A percentile compares a stretch with the other conserved stretches of the same genome.
These are phyloP conservation scores for Papilio machaon DNA, from an alignment of 1,140 invertebrate species.

Conservation along the genomic window DNA sequence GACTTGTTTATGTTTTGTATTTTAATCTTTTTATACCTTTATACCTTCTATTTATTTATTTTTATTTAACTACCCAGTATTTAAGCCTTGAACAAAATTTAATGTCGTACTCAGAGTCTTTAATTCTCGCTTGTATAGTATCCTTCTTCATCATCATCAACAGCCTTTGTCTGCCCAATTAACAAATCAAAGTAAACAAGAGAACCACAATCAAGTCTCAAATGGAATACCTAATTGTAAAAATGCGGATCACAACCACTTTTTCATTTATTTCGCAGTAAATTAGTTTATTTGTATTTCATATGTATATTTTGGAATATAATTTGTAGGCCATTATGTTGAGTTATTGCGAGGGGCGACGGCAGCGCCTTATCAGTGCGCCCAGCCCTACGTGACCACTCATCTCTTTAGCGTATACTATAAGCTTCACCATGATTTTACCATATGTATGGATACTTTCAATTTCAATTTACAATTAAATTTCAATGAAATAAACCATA, in stretches of 20 bases:
- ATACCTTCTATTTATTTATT: neutral
- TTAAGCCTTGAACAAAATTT: neutral
- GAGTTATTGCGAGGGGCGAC: slow-evolving; percentile 41
- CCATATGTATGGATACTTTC: neutral
- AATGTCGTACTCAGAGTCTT: neutral
- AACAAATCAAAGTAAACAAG: neutral
- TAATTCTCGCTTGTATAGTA: neutral
- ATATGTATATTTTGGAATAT: slow-evolving; percentile 38
- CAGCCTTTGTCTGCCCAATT: neutral
- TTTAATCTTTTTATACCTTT: neutral
- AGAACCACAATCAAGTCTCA: neutral
- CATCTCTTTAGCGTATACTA: slow-evolving; percentile 62
- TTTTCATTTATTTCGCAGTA: slow-evolving; percentile 28
- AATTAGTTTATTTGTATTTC: slow-evolving; percentile 14
- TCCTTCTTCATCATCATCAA: no score
- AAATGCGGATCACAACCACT: neutral
- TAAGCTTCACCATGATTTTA: neutral
- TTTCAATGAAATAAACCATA: neutral
- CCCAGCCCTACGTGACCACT: slow-evolving; percentile 68
- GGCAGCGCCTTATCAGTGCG: slow-evolving; percentile 55
- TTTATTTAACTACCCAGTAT: neutral
- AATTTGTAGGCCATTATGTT: slow-evolving; percentile 48
- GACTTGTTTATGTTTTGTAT: neutral
- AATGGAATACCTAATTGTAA: neutral
- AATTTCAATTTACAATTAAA: neutral